Base-by-base conservation (phyloP, 2,113 vertebrate genomes). In the Polypterus bichir region DNA sequence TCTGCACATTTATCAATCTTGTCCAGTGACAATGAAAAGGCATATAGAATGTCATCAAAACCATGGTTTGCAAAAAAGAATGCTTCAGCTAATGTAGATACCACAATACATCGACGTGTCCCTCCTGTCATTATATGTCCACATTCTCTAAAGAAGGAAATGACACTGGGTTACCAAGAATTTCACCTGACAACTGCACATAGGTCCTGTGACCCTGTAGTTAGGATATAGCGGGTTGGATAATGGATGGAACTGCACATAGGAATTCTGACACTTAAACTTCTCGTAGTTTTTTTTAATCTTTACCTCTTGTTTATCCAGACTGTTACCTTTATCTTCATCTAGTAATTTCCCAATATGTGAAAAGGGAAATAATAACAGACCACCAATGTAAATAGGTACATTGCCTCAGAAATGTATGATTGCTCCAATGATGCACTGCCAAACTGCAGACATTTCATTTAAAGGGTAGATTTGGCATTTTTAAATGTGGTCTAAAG, bases 41-140 rank as follows among this genome's bases (percentile, higher is more conserved):
- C 89, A 44, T 87, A 90, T 1, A 92, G 82, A 74, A 92, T 91
- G 79, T 92, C 89, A 3, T 91, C 89, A 60, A 84, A 92, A 9
- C 89, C 90, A 0, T 81, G 75, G n/a, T 86, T 81, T 0, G 88
- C 83, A 49, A 87, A 91, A 67, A 91, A 87, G 0, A 10, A 71
- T 0, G 86, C 89, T 61, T 92, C 87, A 1, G 86, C 88, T 70
- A 92, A 59, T 0, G 88, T 91, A 71, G 90, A 91, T 5, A 92
- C 88, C 49, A 71, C 87, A 3, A 92, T 86, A 69, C 84, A 82
- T 1, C 82, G 70, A 11, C 78, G 78, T 1, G 79, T 71, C 6
- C 84, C 86, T 0, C 73, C 83, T 0, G 88, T 91, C 69, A 91
- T 86, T 62, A 92, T 85, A 53, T 71, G 80, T 0, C 81, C 90